Evolutionary conservation across 2,888 invertebrate genomes (phyloP).

Genomic region (Acanthococcus lagerstroemiae): DNA sequence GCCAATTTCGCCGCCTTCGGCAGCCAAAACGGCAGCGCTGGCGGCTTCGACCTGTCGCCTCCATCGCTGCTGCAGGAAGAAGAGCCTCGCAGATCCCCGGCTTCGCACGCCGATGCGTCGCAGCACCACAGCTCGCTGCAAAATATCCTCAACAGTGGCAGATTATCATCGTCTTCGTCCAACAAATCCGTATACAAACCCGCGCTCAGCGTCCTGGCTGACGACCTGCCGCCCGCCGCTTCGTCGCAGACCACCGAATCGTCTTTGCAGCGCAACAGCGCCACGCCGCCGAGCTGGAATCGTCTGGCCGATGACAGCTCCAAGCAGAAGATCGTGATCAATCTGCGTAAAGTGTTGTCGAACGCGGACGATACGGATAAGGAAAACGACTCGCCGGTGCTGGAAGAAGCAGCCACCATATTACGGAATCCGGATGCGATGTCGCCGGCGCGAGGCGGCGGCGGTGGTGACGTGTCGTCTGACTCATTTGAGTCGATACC

Average conservation of each 20-base stretch:
- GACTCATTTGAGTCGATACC: constrained; percentile 44
- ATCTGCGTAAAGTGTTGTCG: constrained; percentile 26
- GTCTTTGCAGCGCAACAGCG: background rate
- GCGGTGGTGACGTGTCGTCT: constrained; percentile 17
- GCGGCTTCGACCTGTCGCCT: background rate
- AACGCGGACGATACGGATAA: constrained; percentile 32
- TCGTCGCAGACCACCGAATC: background rate
- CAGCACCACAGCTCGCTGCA: background rate
- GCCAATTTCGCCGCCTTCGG: constrained; percentile 41
- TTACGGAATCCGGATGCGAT: constrained; percentile 30
- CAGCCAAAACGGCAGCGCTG: constrained; percentile 35
- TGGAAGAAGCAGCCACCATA: constrained; percentile 36
- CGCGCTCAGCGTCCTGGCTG: background rate
- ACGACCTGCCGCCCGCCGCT: background rate
- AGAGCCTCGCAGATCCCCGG: background rate
- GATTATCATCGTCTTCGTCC: background rate
- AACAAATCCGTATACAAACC: constrained; percentile 6
- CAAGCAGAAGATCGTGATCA: constrained; percentile 25
- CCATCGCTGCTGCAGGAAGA: background rate
- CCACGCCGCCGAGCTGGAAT: background rate
- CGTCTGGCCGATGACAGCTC: background rate
- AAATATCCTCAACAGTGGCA: background rate
- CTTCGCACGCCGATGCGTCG: background rate
- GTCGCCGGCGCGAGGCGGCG: constrained; percentile 4
- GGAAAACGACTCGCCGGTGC: constrained; percentile 35